Conservation (phyloP, 2,888 invertebrate genomes). For the Lithosia quadra region DNA sequence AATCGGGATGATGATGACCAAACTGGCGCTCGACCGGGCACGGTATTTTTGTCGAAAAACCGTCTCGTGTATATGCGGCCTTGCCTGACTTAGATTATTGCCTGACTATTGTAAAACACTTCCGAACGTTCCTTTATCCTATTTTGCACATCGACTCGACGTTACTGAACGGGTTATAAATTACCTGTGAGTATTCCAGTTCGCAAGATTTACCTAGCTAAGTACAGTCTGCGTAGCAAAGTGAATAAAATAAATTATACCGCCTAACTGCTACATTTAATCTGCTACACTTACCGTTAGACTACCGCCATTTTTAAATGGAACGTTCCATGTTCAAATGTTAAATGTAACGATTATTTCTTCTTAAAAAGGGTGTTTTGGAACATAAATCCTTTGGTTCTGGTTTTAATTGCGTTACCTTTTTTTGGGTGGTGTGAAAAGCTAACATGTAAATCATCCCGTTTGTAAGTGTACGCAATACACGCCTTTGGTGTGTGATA, state of each 20-base stretch:
- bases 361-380: slow-evolving; percentile 24
- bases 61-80: background rate
- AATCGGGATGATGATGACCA: background rate
- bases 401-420: slow-evolving; percentile 36
- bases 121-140: slow-evolving; percentile 32
- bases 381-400: slow-evolving; percentile 30
- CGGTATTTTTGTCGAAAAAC: background rate
- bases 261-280: slow-evolving; percentile 19
- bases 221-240: slow-evolving; percentile 30
- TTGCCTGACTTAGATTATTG: slow-evolving; percentile 17
- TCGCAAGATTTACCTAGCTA: slow-evolving; percentile 43
- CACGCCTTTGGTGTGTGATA: background rate
- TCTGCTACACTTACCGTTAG: slow-evolving; percentile 16
- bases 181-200: slow-evolving; percentile 38
- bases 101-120: slow-evolving; percentile 16
- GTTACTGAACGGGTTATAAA: slow-evolving; percentile 40
- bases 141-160: slow-evolving; percentile 40
- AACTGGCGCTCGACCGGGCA: background rate
- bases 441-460: slow-evolving; percentile 20
- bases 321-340: slow-evolving; percentile 28
- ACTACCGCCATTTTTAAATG: slow-evolving; percentile 34
- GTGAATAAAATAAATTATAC: slow-evolving; percentile 44
- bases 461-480: background rate
- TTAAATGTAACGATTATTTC: slow-evolving; percentile 31
- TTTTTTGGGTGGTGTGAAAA: slow-evolving; percentile 21